Evolutionary conservation across 2,888 invertebrate genomes (phyloP).

Genomic region (Heliconius erato): DNA sequence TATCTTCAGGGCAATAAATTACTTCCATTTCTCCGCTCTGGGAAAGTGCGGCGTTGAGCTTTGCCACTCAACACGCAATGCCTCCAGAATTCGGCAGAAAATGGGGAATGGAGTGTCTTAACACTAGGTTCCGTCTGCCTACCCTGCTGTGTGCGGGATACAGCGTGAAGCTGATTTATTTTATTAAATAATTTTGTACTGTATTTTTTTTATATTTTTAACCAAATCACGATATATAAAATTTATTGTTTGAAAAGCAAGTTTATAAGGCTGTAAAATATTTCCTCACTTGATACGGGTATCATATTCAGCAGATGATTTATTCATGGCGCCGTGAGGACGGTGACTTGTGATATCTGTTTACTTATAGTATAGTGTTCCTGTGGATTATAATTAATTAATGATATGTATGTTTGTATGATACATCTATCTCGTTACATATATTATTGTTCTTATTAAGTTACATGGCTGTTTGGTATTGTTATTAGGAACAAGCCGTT

Average conservation of each 20-base stretch:
- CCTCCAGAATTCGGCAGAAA: too few species aligned
- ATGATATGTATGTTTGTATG: background rate
- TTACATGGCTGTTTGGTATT: too few species aligned
- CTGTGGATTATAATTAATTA: slow-evolving; percentile 22
- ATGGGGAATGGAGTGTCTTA: too few species aligned
- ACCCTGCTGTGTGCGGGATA: too few species aligned
- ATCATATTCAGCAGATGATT: slow-evolving; percentile 25
- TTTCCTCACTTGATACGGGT: slow-evolving; percentile 22
- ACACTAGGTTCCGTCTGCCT: too few species aligned
- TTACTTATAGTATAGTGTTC: slow-evolving; percentile 6
- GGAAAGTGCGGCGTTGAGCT: too few species aligned
- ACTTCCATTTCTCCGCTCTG: too few species aligned
- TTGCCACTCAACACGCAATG: too few species aligned
- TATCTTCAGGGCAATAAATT: background rate
- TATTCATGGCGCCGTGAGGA: slow-evolving; percentile 31
- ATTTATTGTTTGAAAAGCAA: slow-evolving; percentile 11
- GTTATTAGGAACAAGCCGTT: too few species aligned
- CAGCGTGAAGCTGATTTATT: too few species aligned
- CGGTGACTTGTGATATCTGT: slow-evolving; percentile 25
- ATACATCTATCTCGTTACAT: background rate
- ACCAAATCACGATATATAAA: background rate
- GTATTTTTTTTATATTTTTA: slow-evolving; percentile 10
- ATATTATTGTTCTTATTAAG: background rate
- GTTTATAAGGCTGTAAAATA: slow-evolving; percentile 17
- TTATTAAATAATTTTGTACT: background rate